phyloP scores from a whole-genome alignment of 2,888 invertebrate genomes.

The Mythimna albipuncta region DNA sequence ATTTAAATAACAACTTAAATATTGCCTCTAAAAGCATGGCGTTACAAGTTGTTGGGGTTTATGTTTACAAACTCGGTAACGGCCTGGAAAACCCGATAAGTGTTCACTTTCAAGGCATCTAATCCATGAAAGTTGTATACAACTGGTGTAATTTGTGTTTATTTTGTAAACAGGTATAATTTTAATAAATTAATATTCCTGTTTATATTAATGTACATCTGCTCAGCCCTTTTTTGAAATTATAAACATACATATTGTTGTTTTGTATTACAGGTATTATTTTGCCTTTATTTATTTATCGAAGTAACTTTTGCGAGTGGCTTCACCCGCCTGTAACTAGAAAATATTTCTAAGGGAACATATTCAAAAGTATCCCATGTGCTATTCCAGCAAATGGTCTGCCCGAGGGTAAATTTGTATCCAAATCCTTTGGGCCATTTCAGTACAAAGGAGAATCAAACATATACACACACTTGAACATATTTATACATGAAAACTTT shows the following conservation, averaged over 20 bases:
- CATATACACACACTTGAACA: too few relatives aligned
- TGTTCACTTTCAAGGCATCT: too few relatives aligned
- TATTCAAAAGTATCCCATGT: too few relatives aligned
- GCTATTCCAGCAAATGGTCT: too few relatives aligned
- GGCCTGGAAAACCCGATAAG: not conserved
- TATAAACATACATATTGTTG: not conserved
- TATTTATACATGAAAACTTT: too few relatives aligned
- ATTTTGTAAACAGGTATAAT: not conserved
- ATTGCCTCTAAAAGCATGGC: not conserved
- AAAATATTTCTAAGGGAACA: too few relatives aligned
- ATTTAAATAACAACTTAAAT: too few relatives aligned
- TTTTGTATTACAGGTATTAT: not conserved
- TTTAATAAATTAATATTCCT: not conserved
- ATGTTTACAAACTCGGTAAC: not conserved
- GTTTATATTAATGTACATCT: not conserved
- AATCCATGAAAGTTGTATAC: not conserved
- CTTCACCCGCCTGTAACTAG: too few relatives aligned
- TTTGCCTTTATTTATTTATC: not conserved
- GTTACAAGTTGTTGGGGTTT: not conserved
- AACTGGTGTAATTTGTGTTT: not conserved
- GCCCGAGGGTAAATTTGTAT: too few relatives aligned
- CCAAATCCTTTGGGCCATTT: too few relatives aligned
- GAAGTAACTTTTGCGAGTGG: not conserved
- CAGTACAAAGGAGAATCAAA: too few relatives aligned
- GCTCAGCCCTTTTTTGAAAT: not conserved